These are phyloP conservation scores for Fundulus diaphanus DNA, from an alignment of 2,797 vertebrate genomes.

Conservation along the genomic window DNA sequence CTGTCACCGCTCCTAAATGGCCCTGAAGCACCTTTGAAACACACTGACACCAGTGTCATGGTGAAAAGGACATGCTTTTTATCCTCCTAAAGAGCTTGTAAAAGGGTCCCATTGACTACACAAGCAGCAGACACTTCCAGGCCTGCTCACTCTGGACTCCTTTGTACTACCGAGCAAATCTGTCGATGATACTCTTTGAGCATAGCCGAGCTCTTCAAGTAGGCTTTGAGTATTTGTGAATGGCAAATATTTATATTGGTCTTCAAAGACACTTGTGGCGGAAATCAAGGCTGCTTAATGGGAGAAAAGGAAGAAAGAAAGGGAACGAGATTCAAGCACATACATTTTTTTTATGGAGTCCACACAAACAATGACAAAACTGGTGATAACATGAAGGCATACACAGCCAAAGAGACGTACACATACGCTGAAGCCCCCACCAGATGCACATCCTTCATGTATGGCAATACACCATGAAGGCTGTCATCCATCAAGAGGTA, in stretches of 20 bases:
- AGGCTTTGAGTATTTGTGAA: slow-evolving; percentile 12
- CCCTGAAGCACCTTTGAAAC: slow-evolving; percentile 75
- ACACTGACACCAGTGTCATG: slow-evolving; percentile 63
- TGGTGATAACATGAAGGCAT: slow-evolving; percentile 16
- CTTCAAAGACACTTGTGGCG: slow-evolving; percentile 23
- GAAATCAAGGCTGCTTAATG: slow-evolving; percentile 12
- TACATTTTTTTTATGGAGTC: slow-evolving; percentile 22
- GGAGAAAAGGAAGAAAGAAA: slow-evolving; percentile 5
- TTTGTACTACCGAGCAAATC: slow-evolving; percentile 61
- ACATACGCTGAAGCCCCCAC: slow-evolving; percentile 20
- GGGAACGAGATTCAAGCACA: slow-evolving; percentile 44
- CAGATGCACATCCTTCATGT: slow-evolving; percentile 38
- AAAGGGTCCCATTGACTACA: slow-evolving; percentile 76
- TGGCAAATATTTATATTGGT: slow-evolving; percentile 49
- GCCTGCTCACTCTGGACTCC: slow-evolving; percentile 56
- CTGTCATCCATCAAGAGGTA: slow-evolving; percentile 80
- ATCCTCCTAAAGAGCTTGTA: slow-evolving; percentile 76
- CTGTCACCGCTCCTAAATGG: slow-evolving; percentile 65
- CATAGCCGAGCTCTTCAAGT: slow-evolving; percentile 33
- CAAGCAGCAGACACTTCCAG: slow-evolving; percentile 63
- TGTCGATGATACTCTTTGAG: slow-evolving; percentile 45
- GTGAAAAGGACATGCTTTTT: slow-evolving; percentile 75
- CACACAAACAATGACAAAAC: slow-evolving; percentile 28
- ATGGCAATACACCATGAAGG: slow-evolving; percentile 54
- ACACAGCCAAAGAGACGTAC: slow-evolving; percentile 23